Evolutionary conservation across 2,797 vertebrate species (phyloP).

Genomic region (Megalops cyprinoides): DNA sequence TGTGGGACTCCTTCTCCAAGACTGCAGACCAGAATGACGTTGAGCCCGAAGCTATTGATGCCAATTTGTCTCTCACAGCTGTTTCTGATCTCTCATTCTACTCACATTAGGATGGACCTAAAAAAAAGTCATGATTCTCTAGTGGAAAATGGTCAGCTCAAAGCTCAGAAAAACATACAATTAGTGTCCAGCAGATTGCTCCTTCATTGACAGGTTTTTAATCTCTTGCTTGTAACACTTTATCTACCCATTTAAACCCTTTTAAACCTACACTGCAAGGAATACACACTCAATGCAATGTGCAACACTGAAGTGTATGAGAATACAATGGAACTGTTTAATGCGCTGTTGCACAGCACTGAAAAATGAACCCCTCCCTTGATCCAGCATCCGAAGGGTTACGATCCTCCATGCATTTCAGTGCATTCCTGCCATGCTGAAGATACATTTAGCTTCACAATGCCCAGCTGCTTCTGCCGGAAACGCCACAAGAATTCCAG

Average conservation of each 20-base stretch:
- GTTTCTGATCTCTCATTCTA: constrained; percentile 66
- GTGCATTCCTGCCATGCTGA: neutral
- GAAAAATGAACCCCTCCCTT: neutral
- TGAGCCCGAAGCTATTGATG: constrained; percentile 41
- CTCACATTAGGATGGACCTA: constrained; percentile 22
- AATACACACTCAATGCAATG: neutral
- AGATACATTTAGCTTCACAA: constrained; percentile 15
- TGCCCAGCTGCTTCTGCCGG: constrained; percentile 9
- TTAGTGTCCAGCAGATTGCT: neutral
- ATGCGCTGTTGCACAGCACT: neutral
- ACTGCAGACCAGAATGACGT: neutral
- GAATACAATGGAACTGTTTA: neutral
- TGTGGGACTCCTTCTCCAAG: neutral
- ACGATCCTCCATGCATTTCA: neutral
- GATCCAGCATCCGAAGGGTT: neutral
- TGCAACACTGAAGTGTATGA: neutral
- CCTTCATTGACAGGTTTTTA: constrained; percentile 26
- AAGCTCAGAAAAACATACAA: constrained; percentile 30
- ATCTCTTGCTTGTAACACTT: neutral
- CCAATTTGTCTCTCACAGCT: constrained; percentile 67
- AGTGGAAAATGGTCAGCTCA: constrained; percentile 33
- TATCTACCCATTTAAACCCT: neutral
- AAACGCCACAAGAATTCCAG: constrained; percentile 18
- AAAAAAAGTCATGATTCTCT: constrained; percentile 31
- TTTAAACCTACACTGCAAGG: neutral